phyloP scores from a whole-genome alignment of 2,888 invertebrate genomes.

The Periphyllus acericola region DNA sequence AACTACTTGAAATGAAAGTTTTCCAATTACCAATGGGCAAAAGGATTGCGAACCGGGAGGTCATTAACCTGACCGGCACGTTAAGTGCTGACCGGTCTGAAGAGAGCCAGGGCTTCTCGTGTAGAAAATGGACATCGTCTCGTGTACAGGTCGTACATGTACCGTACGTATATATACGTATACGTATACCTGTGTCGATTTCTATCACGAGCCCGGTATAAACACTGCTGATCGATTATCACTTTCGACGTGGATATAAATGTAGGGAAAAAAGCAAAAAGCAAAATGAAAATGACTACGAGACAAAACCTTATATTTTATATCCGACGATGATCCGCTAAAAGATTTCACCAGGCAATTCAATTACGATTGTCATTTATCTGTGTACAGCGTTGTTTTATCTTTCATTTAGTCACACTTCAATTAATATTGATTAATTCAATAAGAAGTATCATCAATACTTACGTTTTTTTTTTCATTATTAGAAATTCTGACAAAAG shows the following conservation, averaged over 20 bases:
- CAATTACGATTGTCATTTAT: neutral
- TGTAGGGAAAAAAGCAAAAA: neutral
- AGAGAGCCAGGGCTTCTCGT: constrained; percentile 12
- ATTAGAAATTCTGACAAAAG: neutral
- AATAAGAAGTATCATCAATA: neutral
- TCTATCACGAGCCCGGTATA: constrained; percentile 40
- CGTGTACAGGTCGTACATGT: neutral
- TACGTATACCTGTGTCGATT: constrained; percentile 20
- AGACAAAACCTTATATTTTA: constrained; percentile 13
- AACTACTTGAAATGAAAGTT: constrained; percentile 53
- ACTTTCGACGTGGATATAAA: constrained; percentile 20
- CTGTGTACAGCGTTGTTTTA: neutral
- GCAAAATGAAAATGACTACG: neutral
- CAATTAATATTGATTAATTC: neutral
- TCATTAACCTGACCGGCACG: constrained; percentile 15
- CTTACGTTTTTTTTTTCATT: neutral
- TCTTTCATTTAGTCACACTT: neutral
- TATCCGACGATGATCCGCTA: neutral
- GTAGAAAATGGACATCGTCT: constrained; percentile 17
- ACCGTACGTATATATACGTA: too few relatives aligned
- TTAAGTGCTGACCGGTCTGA: constrained; percentile 22
- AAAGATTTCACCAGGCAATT: constrained; percentile 5
- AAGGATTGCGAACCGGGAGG: constrained; percentile 10
- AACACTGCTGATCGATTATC: constrained; percentile 24
- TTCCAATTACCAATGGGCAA: constrained; percentile 34